These are phyloP conservation scores for Clarias pachynema DNA, from an alignment of 2,797 vertebrate species.

Conservation along the genomic window DNA sequence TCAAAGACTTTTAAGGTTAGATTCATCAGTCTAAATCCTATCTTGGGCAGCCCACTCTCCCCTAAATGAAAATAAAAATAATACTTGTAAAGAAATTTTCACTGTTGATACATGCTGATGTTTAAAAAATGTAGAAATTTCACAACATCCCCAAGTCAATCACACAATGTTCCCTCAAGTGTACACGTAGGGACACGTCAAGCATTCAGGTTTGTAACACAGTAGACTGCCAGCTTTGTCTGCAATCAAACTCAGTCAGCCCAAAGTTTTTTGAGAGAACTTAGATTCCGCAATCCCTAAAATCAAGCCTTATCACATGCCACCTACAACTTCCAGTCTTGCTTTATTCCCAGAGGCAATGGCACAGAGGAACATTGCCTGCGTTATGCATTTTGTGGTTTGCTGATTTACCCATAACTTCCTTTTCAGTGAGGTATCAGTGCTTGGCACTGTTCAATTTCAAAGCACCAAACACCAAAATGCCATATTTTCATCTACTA, in stretches of 20 bases:
- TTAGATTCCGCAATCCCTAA: background rate
- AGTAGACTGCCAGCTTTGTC: background rate
- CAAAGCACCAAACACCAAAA: constrained; percentile 28
- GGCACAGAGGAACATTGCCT: background rate
- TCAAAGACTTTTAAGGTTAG: too few species aligned
- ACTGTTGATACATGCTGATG: background rate
- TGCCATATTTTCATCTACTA: constrained; percentile 27
- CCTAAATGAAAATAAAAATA: background rate
- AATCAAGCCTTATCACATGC: constrained; percentile 11
- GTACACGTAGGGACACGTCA: background rate
- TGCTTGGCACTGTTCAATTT: constrained; percentile 4
- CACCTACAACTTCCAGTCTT: constrained; percentile 25
- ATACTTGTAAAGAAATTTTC: background rate
- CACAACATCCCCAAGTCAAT: background rate
- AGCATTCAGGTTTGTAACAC: background rate
- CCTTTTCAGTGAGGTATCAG: constrained; percentile 32
- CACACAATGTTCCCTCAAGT: background rate
- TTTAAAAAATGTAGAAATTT: constrained; percentile 5
- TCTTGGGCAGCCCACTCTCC: background rate
- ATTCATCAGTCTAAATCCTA: too few species aligned
- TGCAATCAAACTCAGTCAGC: background rate
- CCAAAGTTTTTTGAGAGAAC: background rate
- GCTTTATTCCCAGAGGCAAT: background rate
- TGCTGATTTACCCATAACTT: constrained; percentile 39
- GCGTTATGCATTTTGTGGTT: constrained; percentile 5